A percentile compares a stretch with the other conserved stretches of the same genome.
Conservation (phyloP, 1,140 invertebrate species). For the Lepidostoma basale region DNA sequence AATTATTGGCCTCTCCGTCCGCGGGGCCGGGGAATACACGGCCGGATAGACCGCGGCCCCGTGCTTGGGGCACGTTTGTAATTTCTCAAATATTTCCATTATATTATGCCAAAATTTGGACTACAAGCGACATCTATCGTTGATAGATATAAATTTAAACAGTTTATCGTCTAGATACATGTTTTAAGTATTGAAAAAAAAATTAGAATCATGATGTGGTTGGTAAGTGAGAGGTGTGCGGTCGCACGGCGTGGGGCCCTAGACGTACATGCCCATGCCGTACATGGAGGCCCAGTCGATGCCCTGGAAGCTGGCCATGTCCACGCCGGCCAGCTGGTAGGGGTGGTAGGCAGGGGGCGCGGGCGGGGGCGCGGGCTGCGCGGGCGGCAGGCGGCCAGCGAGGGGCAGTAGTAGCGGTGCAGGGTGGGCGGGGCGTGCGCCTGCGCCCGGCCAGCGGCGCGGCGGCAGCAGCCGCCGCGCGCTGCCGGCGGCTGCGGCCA, state of each 20-base stretch:
- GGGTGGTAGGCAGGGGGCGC: constrained; percentile 77
- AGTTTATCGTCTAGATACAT: no score
- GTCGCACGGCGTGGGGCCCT: constrained; percentile 50
- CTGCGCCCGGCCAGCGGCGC: constrained; percentile 45
- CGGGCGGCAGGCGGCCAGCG: constrained; percentile 66
- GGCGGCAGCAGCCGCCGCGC: constrained; percentile 37
- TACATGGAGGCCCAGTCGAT: constrained; percentile 90
- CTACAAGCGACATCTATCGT: no score
- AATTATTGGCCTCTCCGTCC: no score
- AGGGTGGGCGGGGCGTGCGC: constrained; percentile 55
- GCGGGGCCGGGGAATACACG: no score
- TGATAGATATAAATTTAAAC: no score
- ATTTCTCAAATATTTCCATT: no score
- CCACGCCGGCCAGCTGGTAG: constrained; percentile 84
- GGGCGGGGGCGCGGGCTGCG: constrained; percentile 62
- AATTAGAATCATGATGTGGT: no score
- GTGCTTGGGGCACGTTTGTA: no score
- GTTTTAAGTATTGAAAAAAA: no score
- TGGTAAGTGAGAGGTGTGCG: no score
- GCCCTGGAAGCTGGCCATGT: constrained; percentile 89
- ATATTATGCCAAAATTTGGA: no score
- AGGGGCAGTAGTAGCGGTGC: constrained; percentile 39
- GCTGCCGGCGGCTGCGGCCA: constrained; percentile 51
- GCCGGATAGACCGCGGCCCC: no score
- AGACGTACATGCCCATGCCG: constrained; percentile 89